A percentile compares a stretch with the other conserved stretches of the same genome.
These are phyloP conservation scores for Serranus cabrilla DNA, from an alignment of 2,797 vertebrate genomes.

Conservation along the genomic window DNA sequence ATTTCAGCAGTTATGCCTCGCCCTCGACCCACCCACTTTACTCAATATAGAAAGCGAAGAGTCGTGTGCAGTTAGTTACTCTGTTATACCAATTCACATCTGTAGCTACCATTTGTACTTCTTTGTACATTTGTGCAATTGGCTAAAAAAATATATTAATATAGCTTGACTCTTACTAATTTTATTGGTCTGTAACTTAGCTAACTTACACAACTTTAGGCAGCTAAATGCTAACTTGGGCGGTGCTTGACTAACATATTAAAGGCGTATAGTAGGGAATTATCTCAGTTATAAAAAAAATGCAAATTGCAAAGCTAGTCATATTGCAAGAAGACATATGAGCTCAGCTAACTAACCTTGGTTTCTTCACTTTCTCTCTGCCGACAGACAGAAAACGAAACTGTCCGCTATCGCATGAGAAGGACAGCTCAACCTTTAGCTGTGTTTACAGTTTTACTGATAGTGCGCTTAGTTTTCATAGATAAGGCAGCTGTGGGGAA, in stretches of 20 bases:
- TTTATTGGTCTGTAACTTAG: not conserved
- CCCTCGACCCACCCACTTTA: not conserved
- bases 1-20: not conserved
- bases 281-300: slow-evolving; percentile 2
- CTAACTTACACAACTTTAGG: slow-evolving; percentile 33
- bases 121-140: not conserved
- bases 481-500: rapidly evolving
- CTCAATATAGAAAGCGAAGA: no score
- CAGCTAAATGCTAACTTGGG: slow-evolving; percentile 9
- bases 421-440: slow-evolving; percentile 44
- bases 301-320: not conserved
- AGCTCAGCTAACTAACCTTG: slow-evolving; percentile 46
- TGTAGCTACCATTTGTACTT: not conserved
- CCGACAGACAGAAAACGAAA: slow-evolving; percentile 16
- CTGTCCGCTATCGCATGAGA: not conserved
- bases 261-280: not conserved
- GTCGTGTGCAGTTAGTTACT: not conserved
- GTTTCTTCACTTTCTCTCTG: not conserved
- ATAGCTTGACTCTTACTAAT: not conserved
- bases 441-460: slow-evolving; percentile 8
- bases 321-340: not conserved
- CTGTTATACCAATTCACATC: not conserved
- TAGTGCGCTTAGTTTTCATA: not conserved
- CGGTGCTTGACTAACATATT: not conserved
- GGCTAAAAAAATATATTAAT: not conserved